Conservation (phyloP, 30 jellyfish, hydroid and myxozoan species). For the Chironex yamaguchii region DNA sequence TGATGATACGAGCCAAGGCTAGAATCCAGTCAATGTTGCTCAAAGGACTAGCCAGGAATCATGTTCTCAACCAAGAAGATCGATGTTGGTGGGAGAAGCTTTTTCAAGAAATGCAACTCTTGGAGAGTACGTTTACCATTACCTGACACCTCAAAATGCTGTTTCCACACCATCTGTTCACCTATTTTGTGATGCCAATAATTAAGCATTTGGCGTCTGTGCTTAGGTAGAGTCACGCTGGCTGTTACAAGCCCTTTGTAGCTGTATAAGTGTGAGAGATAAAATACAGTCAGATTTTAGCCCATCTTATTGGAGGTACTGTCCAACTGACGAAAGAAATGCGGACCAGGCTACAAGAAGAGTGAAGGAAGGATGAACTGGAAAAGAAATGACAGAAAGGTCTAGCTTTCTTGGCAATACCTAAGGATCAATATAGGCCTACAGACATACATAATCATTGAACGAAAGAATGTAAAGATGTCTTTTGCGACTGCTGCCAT, state of each 20-base stretch:
- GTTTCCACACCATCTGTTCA: conserved; percentile 25
- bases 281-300: conserved; percentile 15
- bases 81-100: conserved; percentile 27
- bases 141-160: conserved; percentile 11
- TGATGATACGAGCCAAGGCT: conserved; percentile 20
- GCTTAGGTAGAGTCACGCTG: conserved; percentile 20
- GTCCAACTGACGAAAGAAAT: conserved; percentile 42
- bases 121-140: conserved; percentile 27
- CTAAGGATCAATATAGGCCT: conserved; percentile 46
- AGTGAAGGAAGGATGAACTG: neutral
- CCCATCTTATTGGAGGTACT: conserved; percentile 48
- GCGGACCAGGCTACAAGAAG: conserved; percentile 58
- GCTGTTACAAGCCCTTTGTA: conserved; percentile 42
- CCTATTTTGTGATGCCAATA: conserved; percentile 40
- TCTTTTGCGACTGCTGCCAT: too few relatives aligned
- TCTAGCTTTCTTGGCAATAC: conserved; percentile 21
- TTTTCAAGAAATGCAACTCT: conserved; percentile 28
- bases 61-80: conserved; percentile 27
- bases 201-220: conserved; percentile 34
- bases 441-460: too few relatives aligned
- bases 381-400: conserved; percentile 41
- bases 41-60: conserved; percentile 52
- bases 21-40: conserved; percentile 36
- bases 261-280: conserved; percentile 45
- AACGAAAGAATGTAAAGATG: too few relatives aligned